Evolutionary conservation across 2,797 vertebrate species (phyloP), one percentile per base, ranked within the genome.

Genomic region (Gobionotothen gibberifrons): DNA sequence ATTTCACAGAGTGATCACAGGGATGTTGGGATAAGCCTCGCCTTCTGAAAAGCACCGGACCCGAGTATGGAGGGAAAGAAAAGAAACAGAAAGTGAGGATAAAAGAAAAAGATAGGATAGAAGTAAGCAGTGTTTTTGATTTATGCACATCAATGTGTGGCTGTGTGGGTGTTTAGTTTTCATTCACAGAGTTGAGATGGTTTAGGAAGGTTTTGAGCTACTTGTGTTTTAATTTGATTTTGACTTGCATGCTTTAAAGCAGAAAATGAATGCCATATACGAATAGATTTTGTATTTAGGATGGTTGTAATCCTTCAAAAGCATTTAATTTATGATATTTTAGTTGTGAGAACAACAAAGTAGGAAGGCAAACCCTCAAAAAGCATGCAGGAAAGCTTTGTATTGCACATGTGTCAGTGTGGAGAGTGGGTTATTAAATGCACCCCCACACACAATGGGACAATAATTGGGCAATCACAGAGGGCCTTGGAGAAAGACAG

Each of bases 71-170:
- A 21, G 7, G 17, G 67, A 76, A 76, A 81, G 82, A 74, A 82
- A 83, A 72, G 81, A 86, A 85, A 53, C 74, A 74, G 91, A 43
- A 94, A 85, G 93, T 93, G 44, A 62, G 73, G 32, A 66, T 13
- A 54, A 87, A 72, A 64, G 72, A 9, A 68, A 58, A 36, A 12
- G 16, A 40, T n/a, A 60, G 61, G 62, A 49, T 66, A 74, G 40
- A 79, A n/a, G 40, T 16, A 56, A 69, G 74, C 56, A 47, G 39
- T 69, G 48, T 21, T 72, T 72, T 43, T 42, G 42, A 65, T 75
- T 17, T 22, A n/a, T 59, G 2, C 69, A 68, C 67, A 53, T 44
- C 53, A 54, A 46, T 63, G 42, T 36, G 48, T 64, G 66, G n/a
- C 49, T 53, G 74, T 74, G 56, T 49, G 4, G 40, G 10, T 17